A percentile compares a stretch with the other conserved stretches of the same genome.
Conservation (phyloP, 2,113 vertebrate species). For the Gulo gulo region DNA sequence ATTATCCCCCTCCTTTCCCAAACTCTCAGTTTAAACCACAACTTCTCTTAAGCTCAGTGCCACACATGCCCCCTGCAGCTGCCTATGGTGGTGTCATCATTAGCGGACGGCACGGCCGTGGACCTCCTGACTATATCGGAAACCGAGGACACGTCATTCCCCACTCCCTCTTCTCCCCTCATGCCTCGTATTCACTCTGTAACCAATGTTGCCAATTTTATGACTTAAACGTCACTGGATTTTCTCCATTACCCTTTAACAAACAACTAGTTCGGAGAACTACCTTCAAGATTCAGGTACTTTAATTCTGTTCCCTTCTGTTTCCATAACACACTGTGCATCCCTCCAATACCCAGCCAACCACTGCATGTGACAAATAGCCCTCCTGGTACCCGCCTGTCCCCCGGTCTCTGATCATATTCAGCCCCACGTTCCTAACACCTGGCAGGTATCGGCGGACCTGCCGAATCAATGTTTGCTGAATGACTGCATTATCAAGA, state of each 20-base stretch:
- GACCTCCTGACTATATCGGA: not conserved
- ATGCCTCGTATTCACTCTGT: too few species aligned
- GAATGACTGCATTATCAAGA: not conserved
- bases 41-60: not conserved
- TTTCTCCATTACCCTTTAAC: not conserved
- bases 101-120: rapidly evolving
- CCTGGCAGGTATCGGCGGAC: rapidly evolving
- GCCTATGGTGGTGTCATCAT: not conserved
- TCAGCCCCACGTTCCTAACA: not conserved
- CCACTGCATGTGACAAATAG: rapidly evolving
- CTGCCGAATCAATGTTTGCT: not conserved
- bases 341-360: not conserved
- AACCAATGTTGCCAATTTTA: not conserved
- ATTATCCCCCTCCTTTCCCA: too few species aligned
- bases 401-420: rapidly evolving
- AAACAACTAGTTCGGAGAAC: not conserved
- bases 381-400: not conserved
- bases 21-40: not conserved
- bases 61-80: not conserved
- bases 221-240: not conserved
- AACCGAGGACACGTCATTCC: not conserved
- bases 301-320: not conserved
- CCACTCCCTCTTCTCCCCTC: not conserved
- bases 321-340: not conserved
- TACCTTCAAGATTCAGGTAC: not conserved